Base-by-base conservation (phyloP, 2,888 invertebrate species). In the Agrotis exclamationis region DNA sequence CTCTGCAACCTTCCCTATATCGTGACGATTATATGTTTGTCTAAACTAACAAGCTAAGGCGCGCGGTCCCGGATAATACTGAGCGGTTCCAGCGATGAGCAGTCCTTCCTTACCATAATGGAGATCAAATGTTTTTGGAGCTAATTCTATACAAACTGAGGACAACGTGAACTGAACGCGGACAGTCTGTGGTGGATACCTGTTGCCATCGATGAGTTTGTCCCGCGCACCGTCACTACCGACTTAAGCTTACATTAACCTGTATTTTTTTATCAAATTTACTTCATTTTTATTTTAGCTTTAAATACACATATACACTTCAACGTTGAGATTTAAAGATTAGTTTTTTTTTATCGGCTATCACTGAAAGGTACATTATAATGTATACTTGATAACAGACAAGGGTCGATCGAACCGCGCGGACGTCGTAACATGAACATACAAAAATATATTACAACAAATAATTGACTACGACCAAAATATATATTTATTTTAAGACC, bases 261-360 rank as follows among this genome's bases (percentile, higher is more conserved):
- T 89, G 90, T 91, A 87, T 89, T 89, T 88, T 33, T 74, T 89
- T 91, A 92, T 89, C 88, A 90, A 90, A 91, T 89, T 89, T 88
- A 86, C 79, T 84, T 85, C 70, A 70, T 70, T 81, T 83, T 77
- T 81, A 79, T 82, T 87, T 91, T 93, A 93, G 90, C 91, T 88
- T 92, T 91, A 89, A 91, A 93, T 93, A 94, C 92, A 94, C 93
- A 93, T 91, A 93, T 93, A 94, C 93, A 94, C 89, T 85, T 93
- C 91, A 94, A 94, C 91, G 90, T 92, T 86, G 87, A 93, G 60
- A 82, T 85, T 85, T 85, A 85, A 85, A 85, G 76, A 72, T 85
- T 65, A 76, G 65, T 73, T 79, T 82, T 74, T 76, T 80, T 81
- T 87, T 88, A 89, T 85, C 86, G 89, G 90, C 91, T 94, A 94